Conservation (phyloP, 2,797 vertebrate species). For the Hybognathus amarus region DNA sequence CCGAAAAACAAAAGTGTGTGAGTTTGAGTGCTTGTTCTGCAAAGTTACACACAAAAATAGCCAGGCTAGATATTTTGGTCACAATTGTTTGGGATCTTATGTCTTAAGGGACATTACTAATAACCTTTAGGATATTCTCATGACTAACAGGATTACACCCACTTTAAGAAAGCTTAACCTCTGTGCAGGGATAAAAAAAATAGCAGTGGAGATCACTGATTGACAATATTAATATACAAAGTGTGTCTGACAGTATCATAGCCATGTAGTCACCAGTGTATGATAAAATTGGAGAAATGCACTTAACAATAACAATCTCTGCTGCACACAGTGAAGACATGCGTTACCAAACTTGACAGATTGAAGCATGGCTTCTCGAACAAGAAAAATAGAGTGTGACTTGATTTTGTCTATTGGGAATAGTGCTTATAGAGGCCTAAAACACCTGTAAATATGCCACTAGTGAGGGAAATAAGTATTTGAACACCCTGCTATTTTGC, state of each 20-base stretch:
- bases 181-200: background rate
- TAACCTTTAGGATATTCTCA: constrained; percentile 23
- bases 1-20: background rate
- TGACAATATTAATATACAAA: background rate
- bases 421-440: no score
- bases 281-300: background rate
- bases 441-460: no score
- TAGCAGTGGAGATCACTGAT: background rate
- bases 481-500: no score
- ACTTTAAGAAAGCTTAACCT: constrained; percentile 36
- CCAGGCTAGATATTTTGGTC: background rate
- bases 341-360: background rate
- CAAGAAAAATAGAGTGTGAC: no score
- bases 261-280: background rate
- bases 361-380: background rate
- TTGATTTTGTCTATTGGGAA: no score
- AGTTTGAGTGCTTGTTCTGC: background rate
- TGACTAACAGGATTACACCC: constrained; percentile 28
- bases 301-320: background rate
- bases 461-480: no score
- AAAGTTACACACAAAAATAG: background rate
- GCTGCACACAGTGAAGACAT: background rate
- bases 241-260: background rate
- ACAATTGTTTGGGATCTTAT: background rate
- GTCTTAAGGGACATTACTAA: background rate